Evolutionary conservation across 1,140 invertebrate species (phyloP), one percentile per base, ranked within the genome.

Genomic region (Frieseomelitta varia): DNA sequence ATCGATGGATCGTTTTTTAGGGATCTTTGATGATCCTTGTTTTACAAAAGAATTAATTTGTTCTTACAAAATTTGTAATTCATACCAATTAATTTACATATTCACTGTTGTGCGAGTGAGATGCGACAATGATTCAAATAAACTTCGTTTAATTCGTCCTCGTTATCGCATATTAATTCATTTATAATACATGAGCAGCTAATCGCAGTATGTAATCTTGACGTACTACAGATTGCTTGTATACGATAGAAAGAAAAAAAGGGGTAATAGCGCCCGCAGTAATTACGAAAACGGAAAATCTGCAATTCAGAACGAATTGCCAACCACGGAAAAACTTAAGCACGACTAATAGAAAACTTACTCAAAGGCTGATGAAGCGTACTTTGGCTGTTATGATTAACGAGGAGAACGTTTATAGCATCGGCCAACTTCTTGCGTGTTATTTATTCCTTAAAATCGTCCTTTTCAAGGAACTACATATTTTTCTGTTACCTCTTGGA

Each of bases 161-260:
- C 24, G 14, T 75, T 68, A 80, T 80, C 55, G 6, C 68, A 63
- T 74, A 78, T 85, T 83, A 85, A 61, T 58, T 56, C n/a, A 39
- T 85, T 72, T 80, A 30, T 65, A 74, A 83, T 68, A 77, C 67
- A 67, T 63, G n/a, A 56, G 39, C 77, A 73, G 61, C 34, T 85
- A 85, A 83, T 85, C 79, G 55, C 4, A 1, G 56, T 61, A 58
- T 55, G 74, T 72, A 76, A 85, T 85, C 84, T n/a, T 21, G 65
- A 58, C 79, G 61, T 61, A 24, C 72, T 79, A 63, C 21, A 79
- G 51, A 74, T 80, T 73, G 21, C 6, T 6, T 4, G 61, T 10
- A 0, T 10, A 1, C 27, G 58, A 55, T 51, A 51, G 4, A 10
- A 30, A 55, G 10, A 6, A 27, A 19, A 58, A 58, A 63, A 71